A percentile compares a stretch with the other conserved stretches of the same genome.
Evolutionary conservation across 2,113 vertebrate genomes (phyloP).

Genomic region (Cinclus mexicanus): DNA sequence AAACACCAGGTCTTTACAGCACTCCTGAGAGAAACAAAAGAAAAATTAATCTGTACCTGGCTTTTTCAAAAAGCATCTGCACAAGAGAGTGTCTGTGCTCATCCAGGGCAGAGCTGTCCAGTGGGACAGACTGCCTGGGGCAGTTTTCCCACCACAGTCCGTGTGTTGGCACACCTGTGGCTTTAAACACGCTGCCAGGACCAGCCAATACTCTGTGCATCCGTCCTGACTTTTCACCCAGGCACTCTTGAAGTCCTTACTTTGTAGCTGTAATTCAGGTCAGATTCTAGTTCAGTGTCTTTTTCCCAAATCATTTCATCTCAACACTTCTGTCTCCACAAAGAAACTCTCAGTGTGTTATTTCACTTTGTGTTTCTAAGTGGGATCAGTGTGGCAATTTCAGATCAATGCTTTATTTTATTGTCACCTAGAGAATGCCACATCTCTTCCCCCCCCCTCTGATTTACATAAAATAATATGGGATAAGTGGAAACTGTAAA

Average conservation of each 20-base stretch:
- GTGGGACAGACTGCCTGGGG: background rate
- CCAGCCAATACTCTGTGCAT: background rate
- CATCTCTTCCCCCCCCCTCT: background rate
- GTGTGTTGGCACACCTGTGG: background rate
- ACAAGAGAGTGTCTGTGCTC: rapidly evolving
- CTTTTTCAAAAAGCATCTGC: background rate
- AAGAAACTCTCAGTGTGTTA: background rate
- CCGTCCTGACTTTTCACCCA: background rate
- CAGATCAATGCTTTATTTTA: background rate
- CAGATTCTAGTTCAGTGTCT: background rate
- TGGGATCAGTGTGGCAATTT: background rate
- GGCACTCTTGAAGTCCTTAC: background rate
- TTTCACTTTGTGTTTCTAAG: background rate
- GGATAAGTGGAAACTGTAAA: background rate
- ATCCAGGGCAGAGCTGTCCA: background rate
- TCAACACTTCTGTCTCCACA: background rate
- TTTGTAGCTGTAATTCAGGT: background rate
- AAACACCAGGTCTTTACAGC: background rate
- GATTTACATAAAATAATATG: background rate
- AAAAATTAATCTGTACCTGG: rapidly evolving
- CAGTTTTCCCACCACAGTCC: background rate
- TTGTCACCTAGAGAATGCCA: background rate
- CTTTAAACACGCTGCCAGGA: background rate
- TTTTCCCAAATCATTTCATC: background rate
- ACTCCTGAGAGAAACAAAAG: background rate